These are phyloP conservation scores for Leptopilina drosophilae DNA, from an alignment of 2,888 invertebrate genomes.

Conservation along the genomic window DNA sequence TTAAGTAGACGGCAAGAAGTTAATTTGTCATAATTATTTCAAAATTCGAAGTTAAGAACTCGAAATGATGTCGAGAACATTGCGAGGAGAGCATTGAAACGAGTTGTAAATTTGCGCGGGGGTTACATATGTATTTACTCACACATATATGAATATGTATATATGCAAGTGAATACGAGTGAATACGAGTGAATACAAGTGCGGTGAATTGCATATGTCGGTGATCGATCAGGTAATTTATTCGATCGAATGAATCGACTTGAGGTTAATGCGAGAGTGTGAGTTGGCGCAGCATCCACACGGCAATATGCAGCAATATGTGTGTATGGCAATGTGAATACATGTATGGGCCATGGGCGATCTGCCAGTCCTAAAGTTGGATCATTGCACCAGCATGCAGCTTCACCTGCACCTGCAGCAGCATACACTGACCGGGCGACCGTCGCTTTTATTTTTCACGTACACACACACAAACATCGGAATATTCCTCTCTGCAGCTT, in stretches of 20 bases:
- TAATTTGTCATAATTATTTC: constrained; percentile 30
- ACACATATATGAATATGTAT: background rate
- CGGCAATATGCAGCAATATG: too few species aligned
- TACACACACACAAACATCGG: background rate
- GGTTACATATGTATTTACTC: too few species aligned
- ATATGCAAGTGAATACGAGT: too few species aligned
- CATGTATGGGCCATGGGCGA: constrained; percentile 4
- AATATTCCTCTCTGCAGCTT: constrained; percentile 35
- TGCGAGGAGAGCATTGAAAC: background rate
- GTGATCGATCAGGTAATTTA: constrained; percentile 36
- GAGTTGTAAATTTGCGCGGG: constrained; percentile 6
- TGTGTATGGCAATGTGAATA: too few species aligned
- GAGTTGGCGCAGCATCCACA: constrained; percentile 1
- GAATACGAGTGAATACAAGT: background rate
- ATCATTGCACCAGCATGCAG: constrained; percentile 36
- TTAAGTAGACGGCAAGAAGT: constrained; percentile 2
- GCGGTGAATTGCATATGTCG: constrained; percentile 31
- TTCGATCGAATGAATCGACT: constrained; percentile 40
- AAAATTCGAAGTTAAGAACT: background rate
- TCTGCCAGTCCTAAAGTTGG: background rate
- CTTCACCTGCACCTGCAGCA: constrained; percentile 37
- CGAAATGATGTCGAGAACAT: constrained; percentile 11
- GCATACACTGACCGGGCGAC: constrained; percentile 24
- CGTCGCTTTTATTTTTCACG: too few species aligned
- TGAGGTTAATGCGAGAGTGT: background rate